Evolutionary conservation across 2,113 vertebrate genomes (phyloP).

Genomic region (Herpetotheres cachinnans): DNA sequence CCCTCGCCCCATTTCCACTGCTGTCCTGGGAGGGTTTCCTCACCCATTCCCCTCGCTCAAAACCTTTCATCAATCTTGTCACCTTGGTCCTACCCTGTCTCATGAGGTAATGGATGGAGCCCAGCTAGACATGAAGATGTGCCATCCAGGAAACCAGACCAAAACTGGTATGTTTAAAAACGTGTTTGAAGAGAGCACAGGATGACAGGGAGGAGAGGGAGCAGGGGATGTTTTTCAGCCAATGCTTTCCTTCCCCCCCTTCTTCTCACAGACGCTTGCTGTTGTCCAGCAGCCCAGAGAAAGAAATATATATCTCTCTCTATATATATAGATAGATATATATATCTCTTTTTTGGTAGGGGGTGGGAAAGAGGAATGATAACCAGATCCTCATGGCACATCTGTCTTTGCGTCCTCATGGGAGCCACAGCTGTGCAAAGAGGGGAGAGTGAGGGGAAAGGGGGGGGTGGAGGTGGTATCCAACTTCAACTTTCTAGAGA

Average conservation of each 20-base stretch:
- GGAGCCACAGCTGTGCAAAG: neutral
- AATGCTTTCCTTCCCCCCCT: neutral
- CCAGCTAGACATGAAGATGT: slow-evolving; percentile 51
- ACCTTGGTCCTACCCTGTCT: slow-evolving; percentile 22
- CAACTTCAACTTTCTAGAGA: slow-evolving; percentile 68
- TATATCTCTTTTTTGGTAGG: no score
- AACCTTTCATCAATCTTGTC: slow-evolving; percentile 31
- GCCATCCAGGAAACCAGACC: slow-evolving; percentile 66
- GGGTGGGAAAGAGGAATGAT: neutral
- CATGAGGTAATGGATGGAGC: slow-evolving; percentile 43
- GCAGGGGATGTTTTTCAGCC: slow-evolving; percentile 20
- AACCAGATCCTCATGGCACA: neutral
- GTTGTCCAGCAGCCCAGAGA: neutral
- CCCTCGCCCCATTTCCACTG: neutral
- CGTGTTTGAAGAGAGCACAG: slow-evolving; percentile 15
- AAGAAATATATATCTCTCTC: neutral
- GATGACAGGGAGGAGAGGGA: neutral
- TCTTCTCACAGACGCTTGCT: slow-evolving; percentile 1
- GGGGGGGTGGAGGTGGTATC: neutral
- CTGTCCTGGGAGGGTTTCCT: neutral
- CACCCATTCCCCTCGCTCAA: neutral
- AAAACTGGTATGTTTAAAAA: slow-evolving; percentile 52
- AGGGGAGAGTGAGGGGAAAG: neutral
- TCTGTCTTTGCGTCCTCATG: neutral
- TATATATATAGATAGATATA: no score